Evolutionary conservation across 64 coral and sea anemone genomes (phyloP), one percentile per base, ranked within the genome.

Genomic region (Astreopora myriophthalma): DNA sequence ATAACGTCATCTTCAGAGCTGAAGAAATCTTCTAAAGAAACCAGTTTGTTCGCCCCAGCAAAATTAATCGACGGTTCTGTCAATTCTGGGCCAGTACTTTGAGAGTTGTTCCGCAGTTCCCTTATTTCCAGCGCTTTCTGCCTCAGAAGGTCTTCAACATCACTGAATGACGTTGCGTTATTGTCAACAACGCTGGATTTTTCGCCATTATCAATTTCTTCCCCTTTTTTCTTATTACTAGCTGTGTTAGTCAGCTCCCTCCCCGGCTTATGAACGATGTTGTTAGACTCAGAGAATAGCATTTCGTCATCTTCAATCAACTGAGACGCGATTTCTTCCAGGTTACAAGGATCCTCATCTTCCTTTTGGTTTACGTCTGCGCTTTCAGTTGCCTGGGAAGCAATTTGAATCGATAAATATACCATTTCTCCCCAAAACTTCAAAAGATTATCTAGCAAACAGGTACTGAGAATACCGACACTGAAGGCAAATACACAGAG

Each of bases 311-410:
- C 90, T 5, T 80, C 91, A 16, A 96, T 74, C 17, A 85, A 90
- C n/a, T 93, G 95, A 30, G 91, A 96, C 2, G 91, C 91, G 11
- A 96, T 79, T 70, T 89, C 80, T 48, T 96, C 91, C 38, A 96
- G 69, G 30, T 96, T 92, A 39, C 93, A 96, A 0, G 78, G 89
- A 37, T 96, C 79, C 34, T 89, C 79, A 3, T 92, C 86, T 34
- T 46, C 10, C 6, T 73, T 28, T 17, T 52, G 63, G 34, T 88
- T 65, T 2, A 42, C 34, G 23, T 7, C 23, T 5, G 28, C 2
- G 26, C 33, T 1, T 13, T 0, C 6, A 1, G 34, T 51, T 80
- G 30, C 8, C 27, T 16, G 16, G 17, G 16, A 46, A 37, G 13
- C 8, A 3, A 73, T 73, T 17, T 55, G 49, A 44, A 5, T 11